These are phyloP conservation scores for Hoplodrina blanda DNA, from an alignment of 2,888 invertebrate genomes.

Conservation along the genomic window DNA sequence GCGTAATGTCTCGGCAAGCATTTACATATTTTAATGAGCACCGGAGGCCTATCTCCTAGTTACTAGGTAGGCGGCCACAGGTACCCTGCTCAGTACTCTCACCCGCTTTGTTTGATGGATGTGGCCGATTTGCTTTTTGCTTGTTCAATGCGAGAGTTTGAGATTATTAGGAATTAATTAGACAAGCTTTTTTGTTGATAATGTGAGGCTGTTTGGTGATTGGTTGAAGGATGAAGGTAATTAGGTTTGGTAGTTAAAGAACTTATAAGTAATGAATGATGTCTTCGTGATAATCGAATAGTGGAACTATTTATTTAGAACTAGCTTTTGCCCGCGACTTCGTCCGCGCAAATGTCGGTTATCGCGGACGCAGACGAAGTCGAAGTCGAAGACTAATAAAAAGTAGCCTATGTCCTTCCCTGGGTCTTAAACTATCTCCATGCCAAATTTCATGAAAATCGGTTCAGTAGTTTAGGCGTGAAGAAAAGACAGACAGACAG, in stretches of 20 bases:
- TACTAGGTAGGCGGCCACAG: conserved; percentile 64
- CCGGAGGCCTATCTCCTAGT: conserved; percentile 82
- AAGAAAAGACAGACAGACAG: too few relatives aligned
- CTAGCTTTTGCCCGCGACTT: too few relatives aligned
- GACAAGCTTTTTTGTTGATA: conserved; percentile 20
- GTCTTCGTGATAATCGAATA: neutral
- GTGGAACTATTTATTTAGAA: too few relatives aligned
- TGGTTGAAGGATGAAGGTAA: neutral
- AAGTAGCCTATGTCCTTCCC: too few relatives aligned
- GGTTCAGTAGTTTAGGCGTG: too few relatives aligned
- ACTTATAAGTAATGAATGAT: neutral
- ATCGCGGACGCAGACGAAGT: too few relatives aligned
- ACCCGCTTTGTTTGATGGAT: conserved; percentile 63
- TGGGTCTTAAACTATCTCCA: too few relatives aligned
- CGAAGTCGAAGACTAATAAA: too few relatives aligned
- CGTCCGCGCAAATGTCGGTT: too few relatives aligned
- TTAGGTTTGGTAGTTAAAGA: neutral
- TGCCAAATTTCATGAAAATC: too few relatives aligned
- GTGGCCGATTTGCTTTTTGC: conserved; percentile 58
- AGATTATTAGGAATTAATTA: conserved; percentile 57
- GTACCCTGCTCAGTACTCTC: conserved; percentile 65
- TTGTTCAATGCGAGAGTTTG: conserved; percentile 43
- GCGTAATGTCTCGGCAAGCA: conserved; percentile 88
- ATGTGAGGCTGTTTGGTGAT: neutral
- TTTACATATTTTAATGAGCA: conserved; percentile 91